Conservation (phyloP, 2,888 invertebrate species). For the Eledone cirrhosa region DNA sequence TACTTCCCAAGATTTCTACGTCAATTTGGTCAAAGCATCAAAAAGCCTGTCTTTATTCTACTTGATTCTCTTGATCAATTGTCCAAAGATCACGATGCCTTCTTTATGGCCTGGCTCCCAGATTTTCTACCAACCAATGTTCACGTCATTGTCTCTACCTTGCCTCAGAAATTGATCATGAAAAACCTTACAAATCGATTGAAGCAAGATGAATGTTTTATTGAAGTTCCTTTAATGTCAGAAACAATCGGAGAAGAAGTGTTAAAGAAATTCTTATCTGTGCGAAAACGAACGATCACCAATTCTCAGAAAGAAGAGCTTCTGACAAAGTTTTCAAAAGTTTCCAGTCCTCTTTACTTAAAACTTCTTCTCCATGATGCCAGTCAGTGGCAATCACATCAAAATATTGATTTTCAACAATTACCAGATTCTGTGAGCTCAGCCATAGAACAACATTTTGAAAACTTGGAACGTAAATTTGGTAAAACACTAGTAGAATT, state of each 20-base stretch:
- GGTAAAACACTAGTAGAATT: constrained; percentile 48
- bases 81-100: constrained; percentile 45
- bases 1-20: constrained; percentile 54
- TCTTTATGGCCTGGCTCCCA: constrained; percentile 57
- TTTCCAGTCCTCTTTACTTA: constrained; percentile 56
- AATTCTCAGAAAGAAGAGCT: constrained; percentile 46
- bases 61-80: constrained; percentile 63
- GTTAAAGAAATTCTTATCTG: constrained; percentile 46
- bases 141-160: constrained; percentile 54
- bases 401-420: constrained; percentile 34
- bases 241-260: constrained; percentile 52
- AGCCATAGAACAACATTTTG: constrained; percentile 56
- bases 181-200: constrained; percentile 44
- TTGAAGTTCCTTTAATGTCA: constrained; percentile 50
- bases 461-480: constrained; percentile 56
- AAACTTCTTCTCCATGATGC: constrained; percentile 61
- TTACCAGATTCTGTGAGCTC: constrained; percentile 48
- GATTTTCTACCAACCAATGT: constrained; percentile 53
- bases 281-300: constrained; percentile 46
- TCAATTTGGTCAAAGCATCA: constrained; percentile 43
- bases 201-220: constrained; percentile 45
- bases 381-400: constrained; percentile 54
- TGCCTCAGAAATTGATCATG: constrained; percentile 53
- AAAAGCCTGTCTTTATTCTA: constrained; percentile 54
- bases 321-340: constrained; percentile 42